These are phyloP conservation scores for Ammospiza maritima DNA, from an alignment of 2,797 vertebrate genomes.

Conservation along the genomic window DNA sequence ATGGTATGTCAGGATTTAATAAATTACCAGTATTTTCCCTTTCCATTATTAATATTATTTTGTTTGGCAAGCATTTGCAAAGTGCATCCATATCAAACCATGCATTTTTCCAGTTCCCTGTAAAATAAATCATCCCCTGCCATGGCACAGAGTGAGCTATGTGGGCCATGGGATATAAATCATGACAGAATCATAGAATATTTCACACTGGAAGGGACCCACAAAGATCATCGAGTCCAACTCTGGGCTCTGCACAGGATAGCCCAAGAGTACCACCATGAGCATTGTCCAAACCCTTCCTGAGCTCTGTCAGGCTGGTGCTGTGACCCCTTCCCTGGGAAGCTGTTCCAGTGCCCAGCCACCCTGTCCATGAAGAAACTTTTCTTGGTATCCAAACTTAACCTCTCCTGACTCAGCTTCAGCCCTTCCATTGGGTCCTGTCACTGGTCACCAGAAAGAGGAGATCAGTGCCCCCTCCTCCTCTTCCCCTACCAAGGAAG, in stretches of 20 bases:
- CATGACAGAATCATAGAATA: background rate
- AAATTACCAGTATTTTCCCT: background rate
- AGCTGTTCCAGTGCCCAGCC: background rate
- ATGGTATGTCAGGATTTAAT: background rate
- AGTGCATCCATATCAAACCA: background rate
- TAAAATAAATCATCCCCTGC: background rate
- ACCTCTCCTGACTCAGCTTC: background rate
- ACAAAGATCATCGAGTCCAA: fast-evolving
- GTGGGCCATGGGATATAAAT: background rate
- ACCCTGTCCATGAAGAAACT: background rate
- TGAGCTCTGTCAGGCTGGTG: background rate
- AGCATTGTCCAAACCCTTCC: background rate
- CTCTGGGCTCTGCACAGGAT: background rate
- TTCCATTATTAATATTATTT: background rate
- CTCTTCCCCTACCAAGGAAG: background rate
- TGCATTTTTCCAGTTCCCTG: background rate
- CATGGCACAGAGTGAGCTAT: background rate
- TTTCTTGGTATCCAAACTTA: background rate
- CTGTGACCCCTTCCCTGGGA: background rate
- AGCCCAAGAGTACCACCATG: background rate
- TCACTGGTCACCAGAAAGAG: background rate
- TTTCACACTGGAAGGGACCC: background rate
- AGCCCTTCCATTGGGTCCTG: background rate
- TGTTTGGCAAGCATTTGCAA: constrained; percentile 5
- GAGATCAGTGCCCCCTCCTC: background rate